Base-by-base conservation (phyloP, 2,113 vertebrate species). In the Nycticebus coucang region DNA sequence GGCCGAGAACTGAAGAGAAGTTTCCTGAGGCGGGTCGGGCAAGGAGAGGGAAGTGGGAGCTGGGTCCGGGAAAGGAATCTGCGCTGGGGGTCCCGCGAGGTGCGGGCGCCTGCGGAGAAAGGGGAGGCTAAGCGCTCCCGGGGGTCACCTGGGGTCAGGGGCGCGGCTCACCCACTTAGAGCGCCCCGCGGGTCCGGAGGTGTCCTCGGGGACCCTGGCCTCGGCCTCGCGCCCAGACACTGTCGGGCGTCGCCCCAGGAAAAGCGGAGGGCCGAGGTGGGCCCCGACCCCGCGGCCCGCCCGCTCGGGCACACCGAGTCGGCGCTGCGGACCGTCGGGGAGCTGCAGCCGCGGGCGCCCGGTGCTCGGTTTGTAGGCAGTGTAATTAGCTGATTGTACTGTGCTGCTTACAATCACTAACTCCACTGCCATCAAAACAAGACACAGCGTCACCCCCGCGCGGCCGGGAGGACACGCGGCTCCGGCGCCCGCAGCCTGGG, bases 301-400 rank as follows among this genome's bases (percentile, higher is more conserved):
- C 2, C 0, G 55, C 86, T 53, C 10, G 5, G 85, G 79, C 57
- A 62, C 87, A 13, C 14, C 14, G 68, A 53, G 64, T 37, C 4
- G 93, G 89, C 78, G 37, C 82, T 37, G 92, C 95, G 83, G 88
- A 90, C 92, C 59, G 50, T 81, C 66, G 2, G 30, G 78, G 94
- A 97, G 95, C 96, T 60, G 93, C 95, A 30, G 88, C 72, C 30
- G 45, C 68, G 18, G 80, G 35, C 71, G 81, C 83, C 93, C 62
- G 96, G 98, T 98, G 96, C 98, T 98, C 98, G 99, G 99, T 99
- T 98, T 99, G 99, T 97, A 99, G 99, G 99, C 99, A 99, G 99
- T 99, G 99, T 98, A 98, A 98, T 99, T 99, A 99, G 99, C 98
- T 99, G 99, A 99, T 99, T 99, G 99, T 99, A 87, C 72, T 77